Evolutionary conservation across 2,888 invertebrate species (phyloP).

Genomic region (Acanthopleura granulata): DNA sequence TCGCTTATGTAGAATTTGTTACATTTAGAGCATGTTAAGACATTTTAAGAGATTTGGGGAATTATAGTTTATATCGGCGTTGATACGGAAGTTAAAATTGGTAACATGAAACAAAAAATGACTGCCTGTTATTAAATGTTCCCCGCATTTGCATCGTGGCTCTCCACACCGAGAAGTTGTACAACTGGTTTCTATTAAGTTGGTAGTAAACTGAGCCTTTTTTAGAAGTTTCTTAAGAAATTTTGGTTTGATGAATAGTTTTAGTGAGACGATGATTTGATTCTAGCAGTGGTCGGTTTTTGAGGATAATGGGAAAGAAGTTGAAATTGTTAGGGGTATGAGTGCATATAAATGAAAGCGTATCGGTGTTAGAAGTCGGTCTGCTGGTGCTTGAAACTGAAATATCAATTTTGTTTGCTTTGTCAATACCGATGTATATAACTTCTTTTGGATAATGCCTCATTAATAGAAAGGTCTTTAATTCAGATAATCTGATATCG

Average conservation of each 20-base stretch:
- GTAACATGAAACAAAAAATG: no score
- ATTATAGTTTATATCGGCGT: not conserved
- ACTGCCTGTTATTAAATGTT: not conserved
- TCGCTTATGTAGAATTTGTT: not conserved
- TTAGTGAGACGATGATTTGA: not conserved
- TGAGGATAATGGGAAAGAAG: not conserved
- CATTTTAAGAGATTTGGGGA: not conserved
- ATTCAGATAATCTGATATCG: no score
- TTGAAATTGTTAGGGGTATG: no score
- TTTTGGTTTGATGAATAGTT: not conserved
- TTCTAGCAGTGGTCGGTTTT: not conserved
- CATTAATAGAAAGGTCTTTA: no score
- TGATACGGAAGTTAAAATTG: no score
- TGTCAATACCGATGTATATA: no score
- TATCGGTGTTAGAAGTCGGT: not conserved
- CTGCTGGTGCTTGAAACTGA: not conserved
- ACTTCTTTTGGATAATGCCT: no score
- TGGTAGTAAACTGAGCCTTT: no score
- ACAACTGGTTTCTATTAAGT: no score
- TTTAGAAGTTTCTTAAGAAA: not conserved
- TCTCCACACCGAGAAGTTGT: not conserved
- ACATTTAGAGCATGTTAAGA: no score
- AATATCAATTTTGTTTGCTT: no score
- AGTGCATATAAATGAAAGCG: no score
- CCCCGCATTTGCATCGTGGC: not conserved